Conservation (phyloP, 2,113 vertebrate genomes). For the Actenoides hombroni region DNA sequence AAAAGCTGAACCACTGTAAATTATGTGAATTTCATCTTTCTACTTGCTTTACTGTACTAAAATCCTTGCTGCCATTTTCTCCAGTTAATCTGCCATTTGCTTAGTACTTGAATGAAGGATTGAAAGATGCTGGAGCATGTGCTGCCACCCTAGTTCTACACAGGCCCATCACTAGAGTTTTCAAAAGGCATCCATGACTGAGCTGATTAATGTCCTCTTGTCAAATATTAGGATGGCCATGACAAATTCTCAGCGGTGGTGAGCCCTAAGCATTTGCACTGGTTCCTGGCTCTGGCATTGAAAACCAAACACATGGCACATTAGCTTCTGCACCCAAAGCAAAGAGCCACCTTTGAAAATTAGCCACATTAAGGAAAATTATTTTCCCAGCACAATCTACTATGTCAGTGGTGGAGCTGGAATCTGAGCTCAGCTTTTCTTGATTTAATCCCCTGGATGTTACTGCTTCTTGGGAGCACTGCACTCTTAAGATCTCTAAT, state of each 20-base stretch:
- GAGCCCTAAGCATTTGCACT: background rate
- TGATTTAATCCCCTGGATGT: background rate
- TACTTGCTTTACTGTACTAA: background rate
- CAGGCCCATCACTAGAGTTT: rapidly evolving
- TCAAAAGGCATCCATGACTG: background rate
- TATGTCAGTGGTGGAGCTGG: background rate
- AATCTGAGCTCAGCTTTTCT: background rate
- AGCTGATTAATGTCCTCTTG: background rate
- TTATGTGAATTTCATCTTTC: background rate
- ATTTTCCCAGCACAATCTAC: background rate
- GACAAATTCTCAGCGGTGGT: background rate
- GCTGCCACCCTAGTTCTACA: background rate
- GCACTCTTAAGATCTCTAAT: background rate
- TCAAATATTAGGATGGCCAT: background rate
- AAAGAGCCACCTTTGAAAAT: background rate
- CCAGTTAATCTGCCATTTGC: background rate
- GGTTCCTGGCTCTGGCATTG: background rate
- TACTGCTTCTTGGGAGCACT: background rate
- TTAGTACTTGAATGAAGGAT: background rate
- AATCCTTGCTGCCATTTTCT: background rate
- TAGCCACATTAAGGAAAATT: background rate
- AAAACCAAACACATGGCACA: background rate
- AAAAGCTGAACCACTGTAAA: background rate
- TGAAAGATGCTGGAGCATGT: background rate
- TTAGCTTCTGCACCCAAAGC: background rate